phyloP scores from a whole-genome alignment of 2,113 vertebrate genomes.

The Myrmophylax atrothorax region DNA sequence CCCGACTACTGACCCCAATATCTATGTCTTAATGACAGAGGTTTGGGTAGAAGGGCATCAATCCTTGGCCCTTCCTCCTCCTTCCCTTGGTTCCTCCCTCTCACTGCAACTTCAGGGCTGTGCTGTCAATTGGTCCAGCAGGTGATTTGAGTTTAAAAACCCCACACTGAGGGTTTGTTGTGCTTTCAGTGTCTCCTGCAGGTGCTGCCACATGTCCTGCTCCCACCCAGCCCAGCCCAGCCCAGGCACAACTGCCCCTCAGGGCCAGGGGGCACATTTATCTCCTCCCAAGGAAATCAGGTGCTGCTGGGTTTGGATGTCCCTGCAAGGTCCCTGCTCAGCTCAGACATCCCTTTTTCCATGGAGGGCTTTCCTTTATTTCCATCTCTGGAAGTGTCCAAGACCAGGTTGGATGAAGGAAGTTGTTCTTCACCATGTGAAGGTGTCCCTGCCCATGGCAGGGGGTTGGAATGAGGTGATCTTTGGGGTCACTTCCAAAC shows the following conservation, averaged over 20 bases:
- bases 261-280: not conserved
- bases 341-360: not conserved
- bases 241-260: not conserved
- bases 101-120: not conserved
- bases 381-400: not conserved
- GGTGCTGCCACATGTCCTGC: not conserved
- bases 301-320: not conserved
- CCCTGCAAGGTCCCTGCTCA: not conserved
- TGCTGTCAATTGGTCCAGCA: not conserved
- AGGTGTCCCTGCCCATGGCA: not conserved
- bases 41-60: not conserved
- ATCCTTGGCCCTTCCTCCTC: not conserved
- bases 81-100: rapidly evolving
- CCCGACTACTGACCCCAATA: not conserved
- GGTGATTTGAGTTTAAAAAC: not conserved
- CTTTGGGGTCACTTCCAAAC: not conserved
- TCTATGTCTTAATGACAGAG: not conserved
- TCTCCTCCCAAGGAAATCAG: not conserved
- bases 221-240: not conserved
- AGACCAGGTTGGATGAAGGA: not conserved
- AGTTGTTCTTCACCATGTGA: no score
- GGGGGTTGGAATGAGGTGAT: rapidly evolving
- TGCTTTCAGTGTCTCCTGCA: not conserved
- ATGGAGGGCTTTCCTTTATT: not conserved
- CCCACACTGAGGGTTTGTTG: not conserved